A percentile compares a stretch with the other conserved stretches of the same genome.
phyloP scores from a whole-genome alignment of 1,140 invertebrate genomes.

The Drosophila pallidifrons region DNA sequence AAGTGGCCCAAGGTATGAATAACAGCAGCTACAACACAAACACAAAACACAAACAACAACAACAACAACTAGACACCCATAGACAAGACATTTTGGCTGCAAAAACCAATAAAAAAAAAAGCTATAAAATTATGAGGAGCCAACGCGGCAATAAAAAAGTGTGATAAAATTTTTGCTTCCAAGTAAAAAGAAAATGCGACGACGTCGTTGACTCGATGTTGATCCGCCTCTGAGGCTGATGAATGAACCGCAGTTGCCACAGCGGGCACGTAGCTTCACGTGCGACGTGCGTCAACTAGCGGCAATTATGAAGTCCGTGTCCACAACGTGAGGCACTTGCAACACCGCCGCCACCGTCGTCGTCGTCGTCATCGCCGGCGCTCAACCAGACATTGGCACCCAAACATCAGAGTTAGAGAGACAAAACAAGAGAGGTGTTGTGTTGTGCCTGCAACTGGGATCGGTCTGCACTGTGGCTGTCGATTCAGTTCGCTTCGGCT shows the following conservation, averaged over 20 bases:
- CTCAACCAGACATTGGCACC: constrained; percentile 56
- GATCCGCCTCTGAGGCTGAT: constrained; percentile 23
- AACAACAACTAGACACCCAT: constrained; percentile 26
- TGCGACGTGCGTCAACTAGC: constrained; percentile 76
- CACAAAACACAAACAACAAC: constrained; percentile 10
- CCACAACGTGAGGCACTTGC: constrained; percentile 53
- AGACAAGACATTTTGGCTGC: constrained; percentile 59
- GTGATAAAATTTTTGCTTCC: constrained; percentile 67
- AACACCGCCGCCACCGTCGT: constrained; percentile 39
- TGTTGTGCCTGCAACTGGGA: constrained; percentile 5
- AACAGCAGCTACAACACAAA: constrained; percentile 32
- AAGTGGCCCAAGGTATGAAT: constrained; percentile 59
- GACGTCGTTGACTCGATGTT: not conserved
- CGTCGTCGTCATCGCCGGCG: constrained; percentile 42
- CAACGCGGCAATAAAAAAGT: constrained; percentile 49
- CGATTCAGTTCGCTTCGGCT: constrained; percentile 18
- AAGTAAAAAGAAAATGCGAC: constrained; percentile 38
- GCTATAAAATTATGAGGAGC: constrained; percentile 62
- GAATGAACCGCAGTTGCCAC: constrained; percentile 36
- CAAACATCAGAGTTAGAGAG: constrained; percentile 44
- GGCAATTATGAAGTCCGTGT: constrained; percentile 77
- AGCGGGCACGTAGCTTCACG: constrained; percentile 68
- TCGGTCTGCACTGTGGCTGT: constrained; percentile 10
- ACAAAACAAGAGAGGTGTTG: constrained; percentile 28
- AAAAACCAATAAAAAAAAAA: constrained; percentile 52